A percentile compares a stretch with the other conserved stretches of the same genome.
Evolutionary conservation across 2,113 vertebrate species (phyloP).

Genomic region (Probosciger aterrimus): DNA sequence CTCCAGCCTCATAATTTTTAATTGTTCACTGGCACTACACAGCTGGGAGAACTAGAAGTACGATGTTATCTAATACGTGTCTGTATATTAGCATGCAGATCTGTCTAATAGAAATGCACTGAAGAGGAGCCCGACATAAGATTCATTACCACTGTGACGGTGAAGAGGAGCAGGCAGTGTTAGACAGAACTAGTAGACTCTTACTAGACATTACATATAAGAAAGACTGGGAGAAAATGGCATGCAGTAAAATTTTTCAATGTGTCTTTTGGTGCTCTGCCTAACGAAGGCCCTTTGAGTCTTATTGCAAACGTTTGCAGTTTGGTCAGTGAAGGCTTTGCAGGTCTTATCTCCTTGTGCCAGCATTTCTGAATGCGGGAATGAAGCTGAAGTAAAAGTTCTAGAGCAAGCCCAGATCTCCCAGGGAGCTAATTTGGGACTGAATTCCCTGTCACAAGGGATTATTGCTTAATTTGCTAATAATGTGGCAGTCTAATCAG

Average conservation of each 20-base stretch:
- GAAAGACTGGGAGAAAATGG: neutral
- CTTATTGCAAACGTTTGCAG: neutral
- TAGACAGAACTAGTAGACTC: neutral
- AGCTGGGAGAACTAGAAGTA: neutral
- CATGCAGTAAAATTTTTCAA: neutral
- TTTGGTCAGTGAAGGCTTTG: neutral
- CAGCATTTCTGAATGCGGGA: neutral
- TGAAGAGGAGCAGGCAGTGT: neutral
- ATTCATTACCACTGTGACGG: neutral
- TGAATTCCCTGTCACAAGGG: constrained; percentile 14
- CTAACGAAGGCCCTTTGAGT: neutral
- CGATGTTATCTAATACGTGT: neutral
- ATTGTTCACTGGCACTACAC: neutral
- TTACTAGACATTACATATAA: neutral
- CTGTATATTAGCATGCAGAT: neutral
- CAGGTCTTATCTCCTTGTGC: neutral
- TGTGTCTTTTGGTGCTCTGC: neutral
- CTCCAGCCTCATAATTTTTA: neutral
- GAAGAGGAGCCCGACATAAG: rapidly evolving
- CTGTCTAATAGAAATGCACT: rapidly evolving
- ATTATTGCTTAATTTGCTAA: constrained; percentile 40
- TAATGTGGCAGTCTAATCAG: constrained; percentile 3
- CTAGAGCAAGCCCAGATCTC: neutral
- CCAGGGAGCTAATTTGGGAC: constrained; percentile 21
- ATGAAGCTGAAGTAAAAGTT: constrained; percentile 18